Percentiles rank a stretch among this genome's conserved stretches.
Conservation (phyloP, 2,888 invertebrate genomes). For the Oscheius sp. region DNA sequence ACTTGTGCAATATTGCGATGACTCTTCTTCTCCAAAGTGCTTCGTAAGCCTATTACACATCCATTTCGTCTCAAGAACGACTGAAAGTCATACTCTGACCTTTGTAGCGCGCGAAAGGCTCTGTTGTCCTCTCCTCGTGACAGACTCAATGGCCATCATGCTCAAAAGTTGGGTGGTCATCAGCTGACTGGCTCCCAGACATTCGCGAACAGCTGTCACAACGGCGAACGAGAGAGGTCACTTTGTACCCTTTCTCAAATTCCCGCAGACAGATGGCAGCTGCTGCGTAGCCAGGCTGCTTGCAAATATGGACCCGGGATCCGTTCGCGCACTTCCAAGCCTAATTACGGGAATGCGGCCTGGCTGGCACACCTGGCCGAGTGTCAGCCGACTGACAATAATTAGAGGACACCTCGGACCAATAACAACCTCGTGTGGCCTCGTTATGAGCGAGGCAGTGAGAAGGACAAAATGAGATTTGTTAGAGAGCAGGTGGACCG, state of each 20-base stretch:
- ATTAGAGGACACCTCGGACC: constrained; percentile 19
- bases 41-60: too few relatives aligned
- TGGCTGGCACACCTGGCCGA: constrained; percentile 18
- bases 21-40: too few relatives aligned
- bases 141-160: neutral
- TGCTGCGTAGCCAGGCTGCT: neutral
- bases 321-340: neutral
- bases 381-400: constrained; percentile 20
- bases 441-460: neutral
- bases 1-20: too few relatives aligned
- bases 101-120: too few relatives aligned
- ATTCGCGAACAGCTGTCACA: neutral
- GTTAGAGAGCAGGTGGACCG: neutral
- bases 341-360: neutral
- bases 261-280: constrained; percentile 17
- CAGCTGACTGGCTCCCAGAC: constrained; percentile 14
- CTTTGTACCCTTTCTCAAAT: constrained; percentile 12
- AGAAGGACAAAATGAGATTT: neutral
- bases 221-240: neutral
- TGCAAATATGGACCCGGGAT: constrained; percentile 5
- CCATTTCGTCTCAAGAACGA: too few relatives aligned
- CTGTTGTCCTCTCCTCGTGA: constrained; percentile 9
- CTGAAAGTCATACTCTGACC: too few relatives aligned
- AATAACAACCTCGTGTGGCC: constrained; percentile 3
- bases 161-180: constrained; percentile 4